These are phyloP conservation scores for Mantis religiosa DNA, from an alignment of 2,888 invertebrate species.

Conservation along the genomic window DNA sequence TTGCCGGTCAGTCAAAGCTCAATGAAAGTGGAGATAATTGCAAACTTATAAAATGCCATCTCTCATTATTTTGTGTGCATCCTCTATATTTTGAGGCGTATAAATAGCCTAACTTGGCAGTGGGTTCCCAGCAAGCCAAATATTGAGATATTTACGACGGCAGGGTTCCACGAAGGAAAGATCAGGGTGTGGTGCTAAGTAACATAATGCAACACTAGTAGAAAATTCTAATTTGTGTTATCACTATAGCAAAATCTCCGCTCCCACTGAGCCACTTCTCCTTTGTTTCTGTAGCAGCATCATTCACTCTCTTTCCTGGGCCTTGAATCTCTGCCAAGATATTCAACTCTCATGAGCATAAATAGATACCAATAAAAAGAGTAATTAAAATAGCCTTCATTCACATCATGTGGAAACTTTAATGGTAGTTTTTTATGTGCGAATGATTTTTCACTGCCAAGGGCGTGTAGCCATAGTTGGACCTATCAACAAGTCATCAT, in stretches of 20 bases:
- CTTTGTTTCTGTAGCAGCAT: background rate
- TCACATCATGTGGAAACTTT: background rate
- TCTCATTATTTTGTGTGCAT: no score
- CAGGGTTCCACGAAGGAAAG: background rate
- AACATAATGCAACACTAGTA: background rate
- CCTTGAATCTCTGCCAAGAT: background rate
- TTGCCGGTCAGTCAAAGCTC: no score
- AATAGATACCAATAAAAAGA: background rate
- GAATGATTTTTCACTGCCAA: background rate
- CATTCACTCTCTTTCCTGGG: background rate
- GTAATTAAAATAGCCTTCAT: background rate
- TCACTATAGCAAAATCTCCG: background rate
- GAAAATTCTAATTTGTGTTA: background rate
- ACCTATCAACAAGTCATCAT: background rate
- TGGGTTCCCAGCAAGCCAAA: no score
- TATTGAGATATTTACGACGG: no score
- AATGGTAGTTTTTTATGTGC: background rate
- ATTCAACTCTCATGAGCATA: background rate
- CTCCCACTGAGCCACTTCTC: background rate
- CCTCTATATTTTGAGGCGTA: no score
- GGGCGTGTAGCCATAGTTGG: background rate
- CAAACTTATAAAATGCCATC: no score
- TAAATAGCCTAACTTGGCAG: no score
- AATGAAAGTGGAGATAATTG: no score
- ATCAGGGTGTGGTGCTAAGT: background rate